phyloP scores from a whole-genome alignment of 2,888 invertebrate species.

The Meghimatium bilineatum region DNA sequence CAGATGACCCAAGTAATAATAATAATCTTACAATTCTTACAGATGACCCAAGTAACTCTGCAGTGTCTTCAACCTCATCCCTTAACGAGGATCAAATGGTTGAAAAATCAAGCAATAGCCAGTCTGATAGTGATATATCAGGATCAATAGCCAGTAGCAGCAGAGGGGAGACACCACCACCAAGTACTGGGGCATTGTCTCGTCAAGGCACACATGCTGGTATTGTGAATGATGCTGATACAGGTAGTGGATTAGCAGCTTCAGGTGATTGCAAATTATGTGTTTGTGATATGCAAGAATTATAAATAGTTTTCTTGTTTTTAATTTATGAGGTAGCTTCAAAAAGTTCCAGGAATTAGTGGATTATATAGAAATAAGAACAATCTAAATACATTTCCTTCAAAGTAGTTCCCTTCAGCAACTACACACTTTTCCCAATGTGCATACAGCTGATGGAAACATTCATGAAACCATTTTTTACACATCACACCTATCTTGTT shows the following conservation, averaged over 20 bases:
- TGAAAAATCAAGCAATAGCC: background rate
- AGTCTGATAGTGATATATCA: background rate
- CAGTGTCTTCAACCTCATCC: slow-evolving; percentile 5
- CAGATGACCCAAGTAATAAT: no score
- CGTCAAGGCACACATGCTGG: slow-evolving; percentile 7
- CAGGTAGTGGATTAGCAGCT: background rate
- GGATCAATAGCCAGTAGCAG: background rate
- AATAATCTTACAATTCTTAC: background rate
- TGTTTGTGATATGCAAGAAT: background rate
- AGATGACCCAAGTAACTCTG: slow-evolving; percentile 29
- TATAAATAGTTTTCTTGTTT: background rate
- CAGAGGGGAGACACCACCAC: slow-evolving; percentile 9
- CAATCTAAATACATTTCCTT: no score
- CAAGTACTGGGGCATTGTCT: background rate
- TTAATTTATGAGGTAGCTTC: no score
- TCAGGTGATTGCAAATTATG: background rate
- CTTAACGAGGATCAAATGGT: slow-evolving; percentile 3
- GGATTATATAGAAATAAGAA: no score
- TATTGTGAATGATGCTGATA: slow-evolving; percentile 16
- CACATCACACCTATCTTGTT: no score
- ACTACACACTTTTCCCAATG: no score
- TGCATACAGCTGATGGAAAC: no score
- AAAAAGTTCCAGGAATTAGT: no score
- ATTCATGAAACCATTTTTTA: no score
- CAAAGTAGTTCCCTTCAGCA: no score